phyloP scores from a whole-genome alignment of 92 coral and sea anemone genomes.

The Plumapathes pennacea region DNA sequence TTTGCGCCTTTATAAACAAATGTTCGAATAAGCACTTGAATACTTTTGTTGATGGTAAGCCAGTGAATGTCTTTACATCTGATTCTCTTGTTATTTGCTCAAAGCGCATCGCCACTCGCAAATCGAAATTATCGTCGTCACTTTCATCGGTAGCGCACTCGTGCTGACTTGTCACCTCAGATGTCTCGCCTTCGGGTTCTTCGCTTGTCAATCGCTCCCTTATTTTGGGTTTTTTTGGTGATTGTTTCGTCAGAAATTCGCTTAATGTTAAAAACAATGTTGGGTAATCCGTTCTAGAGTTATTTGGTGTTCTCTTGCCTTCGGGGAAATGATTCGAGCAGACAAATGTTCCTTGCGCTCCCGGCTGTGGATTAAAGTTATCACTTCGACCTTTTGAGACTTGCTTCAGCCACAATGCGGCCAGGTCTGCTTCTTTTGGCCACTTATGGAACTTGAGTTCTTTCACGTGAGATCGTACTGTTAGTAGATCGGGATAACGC shows the following conservation, averaged over 20 bases:
- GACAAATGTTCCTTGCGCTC: conserved; percentile 41
- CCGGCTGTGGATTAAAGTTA: conserved; percentile 32
- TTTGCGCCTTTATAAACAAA: conserved; percentile 31
- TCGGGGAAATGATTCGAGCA: conserved; percentile 52
- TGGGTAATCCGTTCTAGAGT: conserved; percentile 45
- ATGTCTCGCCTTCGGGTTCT: no score
- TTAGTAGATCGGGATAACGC: no score
- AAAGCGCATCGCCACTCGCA: conserved; percentile 27
- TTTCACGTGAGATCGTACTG: no score
- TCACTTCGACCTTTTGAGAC: conserved; percentile 46
- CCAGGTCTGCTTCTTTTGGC: conserved; percentile 37
- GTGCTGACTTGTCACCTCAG: no score
- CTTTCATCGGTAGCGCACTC: no score
- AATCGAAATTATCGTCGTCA: neutral
- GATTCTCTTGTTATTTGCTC: conserved; percentile 40
- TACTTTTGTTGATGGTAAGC: conserved; percentile 28
- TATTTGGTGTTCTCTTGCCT: conserved; percentile 43
- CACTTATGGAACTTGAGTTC: conserved; percentile 52
- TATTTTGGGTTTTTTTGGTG: conserved; percentile 37
- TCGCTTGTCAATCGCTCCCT: neutral
- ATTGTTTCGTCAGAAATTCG: conserved; percentile 29
- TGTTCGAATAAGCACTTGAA: conserved; percentile 46
- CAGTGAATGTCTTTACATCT: conserved; percentile 43
- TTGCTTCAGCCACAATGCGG: conserved; percentile 48
- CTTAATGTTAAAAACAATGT: conserved; percentile 43